Evolutionary conservation across 2,888 invertebrate species (phyloP).

Genomic region (Synergus itoensis): DNA sequence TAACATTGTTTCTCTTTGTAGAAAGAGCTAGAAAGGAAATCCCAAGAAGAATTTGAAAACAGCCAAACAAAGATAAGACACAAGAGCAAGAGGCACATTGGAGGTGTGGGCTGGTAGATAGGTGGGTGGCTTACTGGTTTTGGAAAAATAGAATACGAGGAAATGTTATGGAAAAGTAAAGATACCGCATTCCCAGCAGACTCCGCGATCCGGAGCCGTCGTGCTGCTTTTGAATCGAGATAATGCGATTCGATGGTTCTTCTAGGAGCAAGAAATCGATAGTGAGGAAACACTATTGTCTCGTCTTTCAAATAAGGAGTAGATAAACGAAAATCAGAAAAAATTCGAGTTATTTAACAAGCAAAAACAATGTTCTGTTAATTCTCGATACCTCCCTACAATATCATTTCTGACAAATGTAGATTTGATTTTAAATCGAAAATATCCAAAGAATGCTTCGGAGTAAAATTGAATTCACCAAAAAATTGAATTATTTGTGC

Average conservation of each 20-base stretch:
- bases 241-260: conserved; percentile 57
- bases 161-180: conserved; percentile 52
- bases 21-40: neutral
- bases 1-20: neutral
- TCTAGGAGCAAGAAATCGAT: conserved; percentile 55
- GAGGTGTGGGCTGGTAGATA: conserved; percentile 23
- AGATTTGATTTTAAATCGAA: neutral
- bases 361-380: neutral
- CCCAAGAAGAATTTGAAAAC: conserved; percentile 17
- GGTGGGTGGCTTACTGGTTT: conserved; percentile 40
- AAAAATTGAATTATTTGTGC: conserved; percentile 8
- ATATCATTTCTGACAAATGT: neutral
- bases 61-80: conserved; percentile 26
- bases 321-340: neutral
- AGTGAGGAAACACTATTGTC: neutral
- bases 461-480: conserved; percentile 7
- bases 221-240: conserved; percentile 57
- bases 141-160: conserved; percentile 51
- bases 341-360: neutral
- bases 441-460: neutral
- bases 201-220: conserved; percentile 52
- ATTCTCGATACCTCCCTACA: neutral
- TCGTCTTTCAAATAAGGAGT: neutral
- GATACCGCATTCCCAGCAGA: conserved; percentile 48
- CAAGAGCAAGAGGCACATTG: conserved; percentile 9